phyloP scores from a whole-genome alignment of 2,113 vertebrate genomes.

The Anser brachyrhynchus region DNA sequence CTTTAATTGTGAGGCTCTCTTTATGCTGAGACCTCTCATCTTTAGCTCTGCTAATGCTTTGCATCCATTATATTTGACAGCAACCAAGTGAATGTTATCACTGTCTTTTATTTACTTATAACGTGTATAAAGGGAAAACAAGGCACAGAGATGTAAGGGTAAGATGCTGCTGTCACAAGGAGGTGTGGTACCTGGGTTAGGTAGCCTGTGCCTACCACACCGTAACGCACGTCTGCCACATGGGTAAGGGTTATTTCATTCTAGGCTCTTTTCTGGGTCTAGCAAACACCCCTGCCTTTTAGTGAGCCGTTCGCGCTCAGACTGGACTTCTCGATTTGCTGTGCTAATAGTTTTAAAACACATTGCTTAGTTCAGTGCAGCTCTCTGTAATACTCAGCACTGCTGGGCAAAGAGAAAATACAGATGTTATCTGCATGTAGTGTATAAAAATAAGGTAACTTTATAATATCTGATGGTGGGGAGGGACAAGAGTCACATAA shows the following conservation, averaged over 20 bases:
- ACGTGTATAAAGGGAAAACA: neutral
- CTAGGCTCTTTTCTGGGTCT: neutral
- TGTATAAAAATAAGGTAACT: neutral
- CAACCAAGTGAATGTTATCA: rapidly evolving
- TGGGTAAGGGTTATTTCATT: neutral
- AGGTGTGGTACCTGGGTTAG: neutral
- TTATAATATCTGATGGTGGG: rapidly evolving
- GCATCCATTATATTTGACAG: rapidly evolving
- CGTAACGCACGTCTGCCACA: rapidly evolving
- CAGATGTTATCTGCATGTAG: rapidly evolving
- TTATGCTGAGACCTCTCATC: neutral
- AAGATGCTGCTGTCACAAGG: rapidly evolving
- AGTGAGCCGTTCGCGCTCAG: neutral
- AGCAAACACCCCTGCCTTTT: neutral
- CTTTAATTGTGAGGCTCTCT: neutral
- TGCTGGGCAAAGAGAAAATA: neutral
- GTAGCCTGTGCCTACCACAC: rapidly evolving
- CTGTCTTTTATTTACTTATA: neutral
- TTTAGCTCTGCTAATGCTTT: neutral
- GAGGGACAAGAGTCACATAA: rapidly evolving
- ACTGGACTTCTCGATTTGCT: neutral
- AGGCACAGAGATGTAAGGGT: neutral
- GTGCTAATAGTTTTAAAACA: rapidly evolving
- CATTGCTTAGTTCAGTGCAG: neutral
- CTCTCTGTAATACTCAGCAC: rapidly evolving